Base-by-base conservation (phyloP, 2,797 vertebrate genomes). In the Gymnothorax javanicus region DNA sequence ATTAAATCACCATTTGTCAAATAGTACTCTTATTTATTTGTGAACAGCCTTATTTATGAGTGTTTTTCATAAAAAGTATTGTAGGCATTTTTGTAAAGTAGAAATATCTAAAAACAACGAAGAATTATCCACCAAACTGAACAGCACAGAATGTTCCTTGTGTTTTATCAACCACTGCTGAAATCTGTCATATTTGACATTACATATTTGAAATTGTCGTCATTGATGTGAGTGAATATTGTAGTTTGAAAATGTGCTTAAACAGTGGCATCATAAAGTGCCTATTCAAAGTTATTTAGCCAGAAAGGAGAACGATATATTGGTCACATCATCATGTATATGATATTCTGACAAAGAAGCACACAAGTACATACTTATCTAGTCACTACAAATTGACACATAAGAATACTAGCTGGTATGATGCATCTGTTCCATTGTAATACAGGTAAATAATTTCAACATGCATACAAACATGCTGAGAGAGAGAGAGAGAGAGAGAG, bases 81-180 rank as follows among this genome's bases (percentile, higher is more conserved):
- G 57, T 87, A 88, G 67, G 86, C 89, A 84, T 90, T 86, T 87
- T 91, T 89, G 73, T 91, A 89, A 86, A 89, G 71, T 79, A 89
- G 67, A 87, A 89, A 86, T 89, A 71, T 88, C 83, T 85, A 71
- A 89, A 86, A 83, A 54, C 69, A 84, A 87, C 89, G 90, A 57
- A 89, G 82, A 89, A 84, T 90, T 84, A 89, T 90, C 56, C 88
- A 94, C 92, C 93, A 94, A 93, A 93, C 90, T 84, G 79, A 90
- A 90, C 75, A 83, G 81, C 92, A 88, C 85, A 83, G 89, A 92
- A 91, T 88, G 88, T 93, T 90, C 90, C 62, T 75, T 13, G 15
- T 79, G 83, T 23, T 71, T 85, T 71, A 73, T 56, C 17, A 56
- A 75, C 82, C 59, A 50, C 69, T 86, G 52, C 43, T 87, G 77